phyloP scores from a whole-genome alignment of 2,888 invertebrate genomes.

The Lithophane ornitopus region DNA sequence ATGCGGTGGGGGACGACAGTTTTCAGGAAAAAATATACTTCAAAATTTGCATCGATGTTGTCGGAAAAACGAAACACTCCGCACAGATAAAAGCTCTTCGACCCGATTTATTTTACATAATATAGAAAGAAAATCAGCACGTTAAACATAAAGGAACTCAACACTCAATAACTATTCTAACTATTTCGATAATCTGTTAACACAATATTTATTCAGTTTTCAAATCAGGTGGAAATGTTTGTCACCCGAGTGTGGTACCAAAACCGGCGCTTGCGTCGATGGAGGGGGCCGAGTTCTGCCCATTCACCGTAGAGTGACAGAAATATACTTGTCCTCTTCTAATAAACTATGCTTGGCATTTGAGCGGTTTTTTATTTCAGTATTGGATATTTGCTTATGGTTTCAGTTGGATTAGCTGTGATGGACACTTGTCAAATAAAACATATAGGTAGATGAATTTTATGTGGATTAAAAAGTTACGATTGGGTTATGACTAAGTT shows the following conservation, averaged over 20 bases:
- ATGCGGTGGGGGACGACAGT: conserved; percentile 61
- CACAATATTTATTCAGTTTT: conserved; percentile 58
- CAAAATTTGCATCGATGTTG: neutral
- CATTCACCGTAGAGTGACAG: conserved; percentile 74
- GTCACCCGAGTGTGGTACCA: conserved; percentile 85
- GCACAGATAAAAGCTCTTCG: neutral
- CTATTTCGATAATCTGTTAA: conserved; percentile 32
- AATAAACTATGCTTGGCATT: conserved; percentile 72
- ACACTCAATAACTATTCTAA: conserved; percentile 5
- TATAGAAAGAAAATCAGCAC: too few species aligned
- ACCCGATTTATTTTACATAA: neutral
- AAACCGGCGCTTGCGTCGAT: conserved; percentile 85
- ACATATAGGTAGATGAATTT: neutral
- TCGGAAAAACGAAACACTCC: neutral
- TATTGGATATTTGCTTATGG: conserved; percentile 67
- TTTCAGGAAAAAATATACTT: conserved; percentile 40
- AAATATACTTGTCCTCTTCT: conserved; percentile 84
- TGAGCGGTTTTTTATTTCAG: conserved; percentile 70
- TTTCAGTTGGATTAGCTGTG: conserved; percentile 62
- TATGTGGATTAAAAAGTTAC: conserved; percentile 1
- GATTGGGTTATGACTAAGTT: neutral
- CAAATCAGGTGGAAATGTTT: conserved; percentile 71
- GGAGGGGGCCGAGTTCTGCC: conserved; percentile 86
- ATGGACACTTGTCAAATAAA: conserved; percentile 53
- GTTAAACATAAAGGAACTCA: neutral